These are phyloP conservation scores for Chrosomus eos DNA, from an alignment of 2,797 vertebrate genomes.

Conservation along the genomic window DNA sequence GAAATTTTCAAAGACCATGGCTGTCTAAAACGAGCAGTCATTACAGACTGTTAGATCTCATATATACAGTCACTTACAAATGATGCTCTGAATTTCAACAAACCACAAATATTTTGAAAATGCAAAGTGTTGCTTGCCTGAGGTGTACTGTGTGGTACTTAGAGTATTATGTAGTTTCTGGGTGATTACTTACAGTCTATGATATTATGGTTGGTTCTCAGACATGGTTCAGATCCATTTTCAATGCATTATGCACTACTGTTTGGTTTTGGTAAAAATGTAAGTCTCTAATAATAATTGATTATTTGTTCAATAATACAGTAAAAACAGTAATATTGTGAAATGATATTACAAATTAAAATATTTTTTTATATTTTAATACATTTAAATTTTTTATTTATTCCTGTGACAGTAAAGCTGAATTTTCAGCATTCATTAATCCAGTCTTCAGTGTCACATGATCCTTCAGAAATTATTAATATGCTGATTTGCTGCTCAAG, in stretches of 20 bases:
- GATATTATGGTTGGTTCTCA: not conserved
- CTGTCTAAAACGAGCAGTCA: constrained; percentile 17
- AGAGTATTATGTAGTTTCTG: not conserved
- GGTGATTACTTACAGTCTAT: not conserved
- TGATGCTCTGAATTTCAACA: constrained; percentile 4
- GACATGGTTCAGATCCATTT: not conserved
- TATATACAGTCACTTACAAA: not conserved
- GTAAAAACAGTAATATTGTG: not conserved
- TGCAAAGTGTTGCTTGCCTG: not conserved
- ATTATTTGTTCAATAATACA: not conserved
- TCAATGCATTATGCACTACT: not conserved
- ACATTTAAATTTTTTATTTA: not conserved
- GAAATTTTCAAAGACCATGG: constrained; percentile 10
- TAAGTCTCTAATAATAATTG: not conserved
- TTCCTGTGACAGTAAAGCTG: not conserved
- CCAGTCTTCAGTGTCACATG: not conserved
- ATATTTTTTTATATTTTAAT: not conserved
- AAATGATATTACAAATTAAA: not conserved
- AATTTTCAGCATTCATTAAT: not conserved
- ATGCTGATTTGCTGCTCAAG: not conserved
- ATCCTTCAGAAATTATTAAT: not conserved
- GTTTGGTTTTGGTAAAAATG: not conserved
- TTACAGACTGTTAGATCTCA: not conserved
- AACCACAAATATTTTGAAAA: not conserved
- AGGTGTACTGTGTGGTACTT: not conserved